Conservation (phyloP, 2,797 vertebrate genomes). For the Gymnothorax reevesii region DNA sequence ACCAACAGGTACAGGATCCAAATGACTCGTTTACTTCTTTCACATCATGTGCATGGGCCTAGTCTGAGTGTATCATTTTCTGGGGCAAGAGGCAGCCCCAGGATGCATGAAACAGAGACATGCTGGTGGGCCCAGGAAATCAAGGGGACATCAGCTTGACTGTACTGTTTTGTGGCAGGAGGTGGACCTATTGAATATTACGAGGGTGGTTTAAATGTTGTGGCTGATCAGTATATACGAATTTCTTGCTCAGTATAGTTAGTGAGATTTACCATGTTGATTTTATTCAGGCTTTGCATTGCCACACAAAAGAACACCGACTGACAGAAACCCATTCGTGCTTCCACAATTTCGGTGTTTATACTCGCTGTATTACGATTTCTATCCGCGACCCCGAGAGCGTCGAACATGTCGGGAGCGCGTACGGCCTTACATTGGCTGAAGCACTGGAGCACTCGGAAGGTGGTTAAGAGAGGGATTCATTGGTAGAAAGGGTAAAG, state of each 20-base stretch:
- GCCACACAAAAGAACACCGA: background rate
- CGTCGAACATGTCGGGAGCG: conserved; percentile 39
- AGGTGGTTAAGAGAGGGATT: conserved; percentile 62
- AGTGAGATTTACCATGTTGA: background rate
- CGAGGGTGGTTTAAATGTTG: too few species aligned
- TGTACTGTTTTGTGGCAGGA: too few species aligned
- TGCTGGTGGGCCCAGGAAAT: too few species aligned
- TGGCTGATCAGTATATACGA: background rate
- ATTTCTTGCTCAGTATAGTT: background rate
- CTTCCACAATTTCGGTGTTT: background rate
- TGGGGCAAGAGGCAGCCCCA: too few species aligned
- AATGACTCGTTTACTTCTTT: too few species aligned
- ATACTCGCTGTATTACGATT: conserved; percentile 54
- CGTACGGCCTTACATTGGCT: conserved; percentile 61
- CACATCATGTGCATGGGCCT: too few species aligned
- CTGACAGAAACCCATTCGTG: background rate
- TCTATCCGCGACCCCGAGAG: conserved; percentile 32
- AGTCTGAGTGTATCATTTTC: too few species aligned
- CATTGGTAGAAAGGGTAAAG: conserved; percentile 38
- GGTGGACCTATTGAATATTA: too few species aligned
- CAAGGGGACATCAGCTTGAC: too few species aligned
- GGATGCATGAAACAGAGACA: too few species aligned
- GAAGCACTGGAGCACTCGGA: conserved; percentile 45
- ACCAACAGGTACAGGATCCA: too few species aligned
- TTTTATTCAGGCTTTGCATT: background rate